Conservation (phyloP, 2,797 vertebrate species). For the Avahi laniger region DNA sequence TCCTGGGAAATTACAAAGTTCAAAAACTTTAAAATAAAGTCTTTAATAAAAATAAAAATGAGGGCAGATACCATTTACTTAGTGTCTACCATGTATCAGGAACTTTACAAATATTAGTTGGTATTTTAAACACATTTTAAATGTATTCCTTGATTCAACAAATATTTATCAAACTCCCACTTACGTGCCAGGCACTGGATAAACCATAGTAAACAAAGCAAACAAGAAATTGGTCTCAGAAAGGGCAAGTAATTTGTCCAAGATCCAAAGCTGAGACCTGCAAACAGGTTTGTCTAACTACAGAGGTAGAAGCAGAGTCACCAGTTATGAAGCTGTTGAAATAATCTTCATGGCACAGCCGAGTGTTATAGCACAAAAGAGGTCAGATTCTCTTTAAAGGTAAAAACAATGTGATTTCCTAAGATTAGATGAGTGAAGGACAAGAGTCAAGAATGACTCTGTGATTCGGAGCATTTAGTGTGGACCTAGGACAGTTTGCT, state of each 20-base stretch:
- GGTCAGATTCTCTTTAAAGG: neutral
- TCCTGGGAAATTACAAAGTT: neutral
- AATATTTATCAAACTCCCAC: neutral
- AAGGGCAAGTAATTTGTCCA: neutral
- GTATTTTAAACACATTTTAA: neutral
- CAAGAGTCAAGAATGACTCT: neutral
- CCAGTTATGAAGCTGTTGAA: neutral
- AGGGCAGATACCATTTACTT: neutral
- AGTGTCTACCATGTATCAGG: neutral
- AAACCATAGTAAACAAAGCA: neutral
- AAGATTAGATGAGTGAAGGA: neutral
- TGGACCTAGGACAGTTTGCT: neutral
- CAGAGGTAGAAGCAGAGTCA: neutral
- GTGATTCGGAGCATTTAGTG: neutral
- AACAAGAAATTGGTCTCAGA: neutral
- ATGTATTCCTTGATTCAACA: neutral
- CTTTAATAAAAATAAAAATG: neutral
- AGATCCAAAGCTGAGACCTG: neutral
- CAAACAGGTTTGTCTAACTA: neutral
- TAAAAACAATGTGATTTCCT: neutral
- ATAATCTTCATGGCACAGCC: neutral
- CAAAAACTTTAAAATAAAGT: neutral
- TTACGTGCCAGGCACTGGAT: neutral
- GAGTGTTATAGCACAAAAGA: neutral
- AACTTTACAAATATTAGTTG: neutral